phyloP scores from a whole-genome alignment of 2,113 vertebrate species.

The Chloropsis cyanopogon region DNA sequence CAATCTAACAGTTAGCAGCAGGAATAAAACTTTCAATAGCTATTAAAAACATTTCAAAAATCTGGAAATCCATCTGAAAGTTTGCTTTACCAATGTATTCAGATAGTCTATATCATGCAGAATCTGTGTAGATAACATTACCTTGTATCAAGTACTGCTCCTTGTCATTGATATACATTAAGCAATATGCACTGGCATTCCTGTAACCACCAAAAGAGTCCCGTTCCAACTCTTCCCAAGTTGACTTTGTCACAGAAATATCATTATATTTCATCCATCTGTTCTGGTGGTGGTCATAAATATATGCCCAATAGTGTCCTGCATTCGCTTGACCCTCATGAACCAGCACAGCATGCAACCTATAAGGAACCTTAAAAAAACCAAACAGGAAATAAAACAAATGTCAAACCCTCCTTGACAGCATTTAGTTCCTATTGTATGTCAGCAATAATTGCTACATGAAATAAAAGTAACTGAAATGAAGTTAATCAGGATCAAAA shows the following conservation, averaged over 20 bases:
- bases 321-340: conserved; percentile 98
- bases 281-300: conserved; percentile 89
- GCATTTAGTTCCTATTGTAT: not conserved
- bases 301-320: conserved; percentile 98
- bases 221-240: conserved; percentile 96
- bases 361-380: conserved; percentile 87
- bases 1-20: not conserved
- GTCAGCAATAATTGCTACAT: not conserved
- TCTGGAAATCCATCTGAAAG: not conserved
- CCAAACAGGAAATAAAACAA: not conserved
- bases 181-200: conserved; percentile 97
- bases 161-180: conserved; percentile 98
- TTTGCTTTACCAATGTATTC: not conserved
- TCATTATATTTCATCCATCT: conserved; percentile 99
- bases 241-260: conserved; percentile 95
- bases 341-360: conserved; percentile 94
- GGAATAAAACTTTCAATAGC: not conserved
- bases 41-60: not conserved
- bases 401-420: not conserved
- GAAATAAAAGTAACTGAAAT: not conserved
- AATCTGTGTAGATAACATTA: conserved; percentile 42
- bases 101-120: not conserved
- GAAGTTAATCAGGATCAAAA: not conserved
- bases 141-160: conserved; percentile 96
- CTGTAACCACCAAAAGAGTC: conserved; percentile 97